A percentile compares a stretch with the other conserved stretches of the same genome.
Evolutionary conservation across 2,797 vertebrate genomes (phyloP).

Genomic region (Cossypha dichroa): DNA sequence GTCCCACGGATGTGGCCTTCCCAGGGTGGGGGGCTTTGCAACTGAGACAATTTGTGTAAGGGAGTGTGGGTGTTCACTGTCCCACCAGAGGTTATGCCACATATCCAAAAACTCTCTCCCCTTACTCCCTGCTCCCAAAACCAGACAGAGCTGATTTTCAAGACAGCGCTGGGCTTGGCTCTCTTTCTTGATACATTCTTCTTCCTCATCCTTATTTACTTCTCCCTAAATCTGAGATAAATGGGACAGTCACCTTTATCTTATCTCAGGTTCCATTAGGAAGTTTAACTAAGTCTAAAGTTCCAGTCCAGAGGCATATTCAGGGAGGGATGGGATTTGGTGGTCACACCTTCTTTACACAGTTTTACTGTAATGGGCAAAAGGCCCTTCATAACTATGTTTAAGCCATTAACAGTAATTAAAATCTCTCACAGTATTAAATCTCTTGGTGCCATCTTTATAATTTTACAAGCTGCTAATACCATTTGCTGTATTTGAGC

Average conservation of each 20-base stretch:
- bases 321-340: neutral
- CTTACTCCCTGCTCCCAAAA: rapidly evolving
- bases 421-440: neutral
- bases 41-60: neutral
- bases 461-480: neutral
- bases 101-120: neutral
- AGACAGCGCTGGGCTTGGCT: neutral
- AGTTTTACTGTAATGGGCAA: neutral
- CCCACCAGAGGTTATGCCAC: neutral
- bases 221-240: neutral
- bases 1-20: neutral
- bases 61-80: neutral
- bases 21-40: rapidly evolving
- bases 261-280: neutral
- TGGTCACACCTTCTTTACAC: neutral
- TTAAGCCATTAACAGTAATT: neutral
- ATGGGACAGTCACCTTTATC: neutral
- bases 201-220: neutral
- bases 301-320: neutral
- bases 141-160: neutral
- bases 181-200: neutral
- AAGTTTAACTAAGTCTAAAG: neutral
- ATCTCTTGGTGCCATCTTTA: neutral
- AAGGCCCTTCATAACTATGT: neutral
- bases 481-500: neutral